Conservation (phyloP, 2,888 invertebrate species). For the Andrena praecox region DNA sequence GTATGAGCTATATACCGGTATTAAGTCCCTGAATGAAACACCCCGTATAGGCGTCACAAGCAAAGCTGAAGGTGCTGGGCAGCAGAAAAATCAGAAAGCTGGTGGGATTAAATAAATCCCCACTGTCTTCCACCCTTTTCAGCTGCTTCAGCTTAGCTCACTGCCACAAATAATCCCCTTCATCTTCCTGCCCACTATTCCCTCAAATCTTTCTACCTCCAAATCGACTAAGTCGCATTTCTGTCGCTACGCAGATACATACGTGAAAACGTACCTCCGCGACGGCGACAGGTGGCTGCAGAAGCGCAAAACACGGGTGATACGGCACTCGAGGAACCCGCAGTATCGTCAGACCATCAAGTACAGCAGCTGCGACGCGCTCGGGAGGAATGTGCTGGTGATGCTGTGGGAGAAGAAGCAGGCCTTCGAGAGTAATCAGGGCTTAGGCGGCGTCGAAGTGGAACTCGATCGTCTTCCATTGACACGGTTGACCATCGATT, state of each 20-base stretch:
- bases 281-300: constrained; percentile 95
- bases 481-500: constrained; percentile 93
- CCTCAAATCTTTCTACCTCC: too few relatives aligned
- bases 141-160: too few relatives aligned
- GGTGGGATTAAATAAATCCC: too few relatives aligned
- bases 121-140: too few relatives aligned
- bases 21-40: too few relatives aligned
- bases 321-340: constrained; percentile 93
- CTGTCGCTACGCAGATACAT: constrained; percentile 89
- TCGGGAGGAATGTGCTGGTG: constrained; percentile 93
- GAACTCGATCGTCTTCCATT: constrained; percentile 93
- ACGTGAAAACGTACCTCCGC: constrained; percentile 96
- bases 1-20: too few relatives aligned
- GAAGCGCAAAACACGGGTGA: constrained; percentile 95
- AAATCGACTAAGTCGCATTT: neutral
- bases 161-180: too few relatives aligned
- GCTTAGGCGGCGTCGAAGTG: constrained; percentile 94
- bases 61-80: too few relatives aligned
- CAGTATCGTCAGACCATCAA: constrained; percentile 95
- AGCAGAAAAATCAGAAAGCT: too few relatives aligned
- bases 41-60: too few relatives aligned
- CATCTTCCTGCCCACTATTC: too few relatives aligned
- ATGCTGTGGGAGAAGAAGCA: constrained; percentile 97
- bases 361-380: constrained; percentile 90
- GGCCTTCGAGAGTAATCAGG: constrained; percentile 93